Evolutionary conservation across 1,140 invertebrate species (phyloP).

Genomic region (Drosophila lini): DNA sequence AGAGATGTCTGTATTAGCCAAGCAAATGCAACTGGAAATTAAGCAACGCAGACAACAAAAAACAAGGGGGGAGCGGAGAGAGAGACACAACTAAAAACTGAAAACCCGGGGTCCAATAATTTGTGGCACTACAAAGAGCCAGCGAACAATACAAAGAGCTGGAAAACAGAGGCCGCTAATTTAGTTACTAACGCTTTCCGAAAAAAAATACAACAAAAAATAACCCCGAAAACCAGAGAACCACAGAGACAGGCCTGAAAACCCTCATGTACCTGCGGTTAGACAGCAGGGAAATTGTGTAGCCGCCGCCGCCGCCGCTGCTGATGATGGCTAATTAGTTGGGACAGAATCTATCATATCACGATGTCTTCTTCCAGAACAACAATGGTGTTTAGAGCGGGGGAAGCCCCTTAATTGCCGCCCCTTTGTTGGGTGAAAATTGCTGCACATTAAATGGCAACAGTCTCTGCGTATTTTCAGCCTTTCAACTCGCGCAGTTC

Average conservation of each 20-base stretch:
- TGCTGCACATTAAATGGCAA: constrained; percentile 75
- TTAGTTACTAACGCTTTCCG: constrained; percentile 68
- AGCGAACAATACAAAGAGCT: constrained; percentile 26
- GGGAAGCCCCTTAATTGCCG: constrained; percentile 25
- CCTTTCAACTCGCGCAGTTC: constrained; percentile 21
- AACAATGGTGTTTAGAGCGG: constrained; percentile 42
- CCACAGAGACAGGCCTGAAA: constrained; percentile 9
- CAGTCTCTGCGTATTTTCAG: constrained; percentile 24
- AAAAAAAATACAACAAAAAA: constrained; percentile 2
- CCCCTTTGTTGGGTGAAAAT: constrained; percentile 74
- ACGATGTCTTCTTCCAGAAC: constrained; percentile 57
- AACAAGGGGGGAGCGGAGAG: constrained; percentile 11
- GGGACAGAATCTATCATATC: constrained; percentile 41
- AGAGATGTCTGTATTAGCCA: constrained; percentile 78
- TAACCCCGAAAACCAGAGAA: constrained; percentile 14
- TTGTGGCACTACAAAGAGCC: constrained; percentile 29
- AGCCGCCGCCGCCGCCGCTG: constrained; percentile 62
- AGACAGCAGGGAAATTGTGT: constrained; percentile 61
- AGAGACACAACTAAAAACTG: constrained; percentile 34
- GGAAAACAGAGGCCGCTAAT: constrained; percentile 64
- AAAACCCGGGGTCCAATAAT: constrained; percentile 42
- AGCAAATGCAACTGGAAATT: constrained; percentile 72
- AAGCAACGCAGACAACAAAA: constrained; percentile 52
- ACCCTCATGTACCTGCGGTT: constrained; percentile 75
- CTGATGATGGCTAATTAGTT: constrained; percentile 79